Base-by-base conservation (phyloP, 2,797 vertebrate species). In the Sternarchorhynchus goeldii region DNA sequence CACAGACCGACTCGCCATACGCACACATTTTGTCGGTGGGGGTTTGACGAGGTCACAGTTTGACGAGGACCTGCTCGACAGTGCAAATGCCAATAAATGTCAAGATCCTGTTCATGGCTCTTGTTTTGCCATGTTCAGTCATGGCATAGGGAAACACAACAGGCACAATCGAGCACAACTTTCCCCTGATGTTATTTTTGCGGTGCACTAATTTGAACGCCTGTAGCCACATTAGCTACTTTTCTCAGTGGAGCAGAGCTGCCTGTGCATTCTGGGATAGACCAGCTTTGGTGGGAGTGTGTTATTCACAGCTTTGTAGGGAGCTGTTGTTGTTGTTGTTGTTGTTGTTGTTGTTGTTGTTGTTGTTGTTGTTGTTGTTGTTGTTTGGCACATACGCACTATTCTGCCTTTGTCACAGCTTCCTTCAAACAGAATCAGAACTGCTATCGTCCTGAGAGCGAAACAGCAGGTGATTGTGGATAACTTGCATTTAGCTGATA, bases 401-500 rank as follows among this genome's bases (percentile, higher is more conserved):
- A 14, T 41, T 71, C 36, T 56, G 57, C 39, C 59, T 6, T 34
- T 81, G 39, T 71, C 59, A 70, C 36, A 12, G 20, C 20, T 56
- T 29, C 65, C 32, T 69, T 55, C 34, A 62, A 53, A 73, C 71
- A 59, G 36, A 68, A 56, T 53, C 34, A 8, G 62, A 20, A 16
- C 20, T 34, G 41, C 63, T 59, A 64, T 80, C 69, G 32, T 67
- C 20, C 71, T 57, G 77, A 77, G 58, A 45, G 75, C 85, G 79
- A 81, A 87, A 82, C 82, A 20, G 16, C 4, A 34, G 77, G 76
- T 85, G 81, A 87, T 66, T 14, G 75, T 73, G 83, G 78, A 86
- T 90, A 88, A 90, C 87, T 89, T 87, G 85, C 89, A 84, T 90
- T 92, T 90, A 90, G 85, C 87, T 88, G 90, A 92, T 92, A 91